Base-by-base conservation (phyloP, 1,140 invertebrate species). In the Danaus melanippus region DNA sequence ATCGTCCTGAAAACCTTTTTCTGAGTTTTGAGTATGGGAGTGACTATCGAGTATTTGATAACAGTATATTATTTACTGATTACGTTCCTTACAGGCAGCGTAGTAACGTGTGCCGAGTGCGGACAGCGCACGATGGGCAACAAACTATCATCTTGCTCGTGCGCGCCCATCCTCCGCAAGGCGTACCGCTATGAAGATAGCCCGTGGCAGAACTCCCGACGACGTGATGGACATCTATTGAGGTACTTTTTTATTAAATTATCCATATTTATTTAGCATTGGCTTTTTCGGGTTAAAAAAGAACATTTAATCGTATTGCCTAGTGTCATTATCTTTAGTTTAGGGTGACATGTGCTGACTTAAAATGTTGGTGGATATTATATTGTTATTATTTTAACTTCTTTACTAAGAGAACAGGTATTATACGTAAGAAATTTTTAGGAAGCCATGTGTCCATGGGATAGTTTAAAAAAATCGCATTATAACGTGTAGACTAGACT, bases 141-240 rank as follows among this genome's bases (percentile, higher is more conserved):
- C 90, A 97, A 97, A 89, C 89, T 98, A 75, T 96, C 94, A 76
- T 95, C 94, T 82, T 97, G 95, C 89, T 96, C 95, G 69, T 98
- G 96, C 89, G 96, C 95, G 69, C 96, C 96, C 59, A 90, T 98
- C 70, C 93, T 96, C 78, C 92, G 95, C 88, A 97, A 97, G 89
- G 94, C 93, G 69, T 97, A 97, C 90, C 92, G 95, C 78, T 96
- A 96, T 84, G 96, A 97, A 84, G 95, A 97, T 87, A 93, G 95
- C 70, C 95, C 96, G 78, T 96, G 95, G 94, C 94, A 96, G 86
- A 92, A 93, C 64, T 94, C 94, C 58, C 90, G 94, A 70, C 90
- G 94, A 71, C 90, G 95, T 55, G 95, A 96, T 89, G 95, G 94
- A 73, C 96, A 97, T 90, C 91, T 98, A 72, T 90, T 97, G 83